Percentiles rank a stretch among this genome's conserved stretches.
Evolutionary conservation across 2,113 vertebrate species (phyloP).

Genomic region (Dicaeum eximium): DNA sequence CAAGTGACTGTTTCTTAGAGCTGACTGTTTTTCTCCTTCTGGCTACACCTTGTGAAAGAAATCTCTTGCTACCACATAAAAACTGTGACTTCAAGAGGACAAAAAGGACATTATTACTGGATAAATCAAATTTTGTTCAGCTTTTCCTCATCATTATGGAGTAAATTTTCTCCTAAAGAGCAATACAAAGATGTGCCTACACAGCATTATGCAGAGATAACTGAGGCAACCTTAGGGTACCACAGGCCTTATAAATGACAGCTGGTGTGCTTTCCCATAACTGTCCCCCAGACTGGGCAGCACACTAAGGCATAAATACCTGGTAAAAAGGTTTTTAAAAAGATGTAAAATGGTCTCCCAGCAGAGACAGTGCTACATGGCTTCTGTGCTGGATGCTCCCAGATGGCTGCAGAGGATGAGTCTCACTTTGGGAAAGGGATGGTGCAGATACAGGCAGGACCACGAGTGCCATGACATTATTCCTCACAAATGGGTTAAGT

Average conservation of each 20-base stretch:
- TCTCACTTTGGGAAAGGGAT: background rate
- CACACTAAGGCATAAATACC: background rate
- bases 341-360: background rate
- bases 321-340: background rate
- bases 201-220: background rate
- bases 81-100: background rate
- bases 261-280: background rate
- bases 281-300: background rate
- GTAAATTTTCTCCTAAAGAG: background rate
- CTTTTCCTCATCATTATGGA: background rate
- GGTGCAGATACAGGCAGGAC: background rate
- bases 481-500: background rate
- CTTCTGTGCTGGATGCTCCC: background rate
- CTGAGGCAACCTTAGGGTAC: background rate
- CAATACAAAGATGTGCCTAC: background rate
- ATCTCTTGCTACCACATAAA: background rate
- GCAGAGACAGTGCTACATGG: background rate
- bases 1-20: background rate
- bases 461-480: fast-evolving
- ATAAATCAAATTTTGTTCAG: background rate
- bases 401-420: background rate
- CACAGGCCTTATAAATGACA: background rate
- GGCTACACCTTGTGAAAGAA: background rate
- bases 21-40: background rate
- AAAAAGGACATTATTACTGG: background rate